These are phyloP conservation scores for Paralvinella palmiformis DNA, from an alignment of 1,140 invertebrate species.

Conservation along the genomic window DNA sequence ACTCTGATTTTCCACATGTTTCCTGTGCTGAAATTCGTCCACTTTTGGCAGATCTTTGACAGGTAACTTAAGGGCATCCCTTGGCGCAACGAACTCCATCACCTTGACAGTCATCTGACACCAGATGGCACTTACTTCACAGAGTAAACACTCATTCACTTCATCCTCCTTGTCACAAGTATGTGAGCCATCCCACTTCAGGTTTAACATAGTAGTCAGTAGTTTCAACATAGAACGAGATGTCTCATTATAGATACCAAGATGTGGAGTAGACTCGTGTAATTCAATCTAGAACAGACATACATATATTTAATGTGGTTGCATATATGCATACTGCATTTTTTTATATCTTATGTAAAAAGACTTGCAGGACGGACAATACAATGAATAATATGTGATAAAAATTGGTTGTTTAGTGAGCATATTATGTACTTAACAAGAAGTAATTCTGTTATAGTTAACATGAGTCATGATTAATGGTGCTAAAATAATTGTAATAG, in stretches of 20 bases:
- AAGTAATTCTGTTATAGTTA: too few relatives aligned
- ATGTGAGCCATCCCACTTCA: conserved; percentile 68
- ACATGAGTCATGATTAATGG: too few relatives aligned
- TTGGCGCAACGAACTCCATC: conserved; percentile 64
- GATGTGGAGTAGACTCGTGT: conserved; percentile 80
- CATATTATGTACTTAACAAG: too few relatives aligned
- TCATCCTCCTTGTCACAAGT: conserved; percentile 56
- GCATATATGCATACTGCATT: too few relatives aligned
- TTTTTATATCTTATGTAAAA: too few relatives aligned
- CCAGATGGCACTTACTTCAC: conserved; percentile 87
- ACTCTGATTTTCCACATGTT: too few relatives aligned
- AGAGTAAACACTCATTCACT: conserved; percentile 73
- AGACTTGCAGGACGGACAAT: too few relatives aligned
- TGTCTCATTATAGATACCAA: conserved; percentile 68
- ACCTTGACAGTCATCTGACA: conserved; percentile 80
- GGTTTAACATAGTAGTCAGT: conserved; percentile 74
- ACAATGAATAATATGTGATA: too few relatives aligned
- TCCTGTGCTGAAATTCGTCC: conserved; percentile 27
- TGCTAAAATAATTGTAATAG: too few relatives aligned
- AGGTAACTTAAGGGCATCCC: conserved; percentile 42
- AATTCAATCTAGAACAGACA: conserved; percentile 83
- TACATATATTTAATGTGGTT: too few relatives aligned
- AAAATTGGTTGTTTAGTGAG: too few relatives aligned
- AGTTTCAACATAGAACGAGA: conserved; percentile 71
- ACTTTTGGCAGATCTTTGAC: conserved; percentile 44